A percentile compares a stretch with the other conserved stretches of the same genome.
These are phyloP conservation scores for Heptranchias perlo DNA, from an alignment of 2,113 vertebrate species.

Conservation along the genomic window DNA sequence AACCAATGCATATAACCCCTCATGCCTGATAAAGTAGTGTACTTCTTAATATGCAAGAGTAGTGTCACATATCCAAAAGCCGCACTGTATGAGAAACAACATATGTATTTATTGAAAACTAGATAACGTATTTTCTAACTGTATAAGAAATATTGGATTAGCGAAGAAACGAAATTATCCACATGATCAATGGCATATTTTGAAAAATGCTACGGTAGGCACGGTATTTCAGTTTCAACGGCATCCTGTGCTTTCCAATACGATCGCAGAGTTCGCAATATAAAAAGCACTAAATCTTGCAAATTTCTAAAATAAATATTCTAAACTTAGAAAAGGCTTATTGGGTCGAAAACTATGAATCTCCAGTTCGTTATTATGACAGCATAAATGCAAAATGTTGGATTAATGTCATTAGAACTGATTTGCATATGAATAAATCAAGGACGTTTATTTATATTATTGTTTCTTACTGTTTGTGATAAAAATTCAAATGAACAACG, in stretches of 20 bases:
- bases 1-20: not conserved
- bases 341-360: no score
- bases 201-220: not conserved
- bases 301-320: not conserved
- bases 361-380: not conserved
- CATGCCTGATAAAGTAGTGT: not conserved
- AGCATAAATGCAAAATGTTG: not conserved
- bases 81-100: not conserved
- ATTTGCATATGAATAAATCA: not conserved
- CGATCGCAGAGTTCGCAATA: not conserved
- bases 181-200: not conserved
- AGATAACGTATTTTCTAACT: not conserved
- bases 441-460: not conserved
- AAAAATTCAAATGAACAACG: not conserved
- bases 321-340: no score
- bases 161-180: not conserved
- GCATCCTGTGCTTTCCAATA: not conserved
- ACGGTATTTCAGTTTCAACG: not conserved
- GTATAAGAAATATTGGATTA: not conserved
- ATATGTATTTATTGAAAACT: not conserved
- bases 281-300: no score
- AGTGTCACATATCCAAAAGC: not conserved
- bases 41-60: not conserved
- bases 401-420: not conserved
- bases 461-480: not conserved